Base-by-base conservation (phyloP, 1,140 invertebrate species). In the Chelonus insularis region DNA sequence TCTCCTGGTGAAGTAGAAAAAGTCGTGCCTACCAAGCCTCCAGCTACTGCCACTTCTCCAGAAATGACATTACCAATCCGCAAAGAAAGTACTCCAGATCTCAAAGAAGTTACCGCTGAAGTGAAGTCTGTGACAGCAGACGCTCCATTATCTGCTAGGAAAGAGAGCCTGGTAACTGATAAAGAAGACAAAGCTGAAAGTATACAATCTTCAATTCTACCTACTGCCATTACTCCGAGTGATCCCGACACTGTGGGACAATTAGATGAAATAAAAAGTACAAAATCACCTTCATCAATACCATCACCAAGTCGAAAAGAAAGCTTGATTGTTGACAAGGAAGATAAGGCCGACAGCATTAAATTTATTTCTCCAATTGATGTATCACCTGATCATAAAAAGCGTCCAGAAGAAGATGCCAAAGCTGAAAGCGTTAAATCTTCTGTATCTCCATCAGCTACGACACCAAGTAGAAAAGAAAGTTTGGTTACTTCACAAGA, bases 361-460 rank as follows among this genome's bases (percentile, higher is more conserved):
- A 11, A 34, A 34, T 11, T 34, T 0, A 62, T 37, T 25, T 65
- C 64, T 11, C 63, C 69, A 29, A 7, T 58, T 50, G 47, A 25
- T 8, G 14, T 21, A 47, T 48, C 57, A 23, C 18, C 32, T 8
- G n/a, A 11, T 34, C 16, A 8, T 18, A 14, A 9, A 11, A 2
- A 20, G 23, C 5, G 8, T n/a, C 23, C 48, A 0, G 4, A 9
- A 34, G 12, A 21, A 32, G 18, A 36, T 7, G 6, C 23, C 4
- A 47, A 48, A 20, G 2, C n/a, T 6, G 34, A 50, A 5, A 59
- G 16, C 48, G 1, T 39, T 9, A 48, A 57, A 34, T 47, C 41
- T 14, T 29, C 52, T 39, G 36, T 9, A 12, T 57, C 41, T 7
- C 41, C 25, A 43, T 1, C 29, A 11, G 4, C 25, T 4, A 6